Base-by-base conservation (phyloP, 1,140 invertebrate species). In the Pogonognathellus flavescens region DNA sequence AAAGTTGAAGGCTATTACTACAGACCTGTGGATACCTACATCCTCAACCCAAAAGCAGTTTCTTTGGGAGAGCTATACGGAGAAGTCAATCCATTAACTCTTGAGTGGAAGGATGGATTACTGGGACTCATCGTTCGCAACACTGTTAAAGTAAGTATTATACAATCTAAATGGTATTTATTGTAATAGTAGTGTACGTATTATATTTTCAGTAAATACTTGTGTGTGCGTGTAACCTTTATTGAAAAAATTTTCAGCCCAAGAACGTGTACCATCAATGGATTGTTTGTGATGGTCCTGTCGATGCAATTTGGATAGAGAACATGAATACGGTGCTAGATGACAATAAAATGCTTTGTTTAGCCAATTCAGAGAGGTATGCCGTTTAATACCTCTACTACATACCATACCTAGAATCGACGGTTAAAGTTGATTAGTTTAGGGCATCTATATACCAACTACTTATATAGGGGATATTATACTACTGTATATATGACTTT, bases 261-360 rank as follows among this genome's bases (percentile, higher is more conserved):
- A 90, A 89, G 1, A 91, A 93, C 72, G 93, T 93, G 86, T 93
- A 95, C 82, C 94, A 95, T 89, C 94, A 98, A 89, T 96, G 95
- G 95, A 92, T 96, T 60, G 93, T 96, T 76, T 96, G 94, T 90
- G 97, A 98, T 89, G 97, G 97, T 0, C 97, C 97, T 0, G 96
- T 98, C 0, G 97, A 98, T 91, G 96, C 96, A 9, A 94, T 97
- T 3, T 98, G 97, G 97, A 97, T 98, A 76, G 97, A 98, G 91
- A 98, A 97, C 90, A 94, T 98, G 93, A 98, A 98, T 90, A 97
- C 96, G 0, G 95, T 96, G 3, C 91, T 98, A 9, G 97, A 98
- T 89, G 97, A 98, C 90, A 98, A 98, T 90, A 98, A 98, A 91
- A 97, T 97, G 94, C 91, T 97, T 0, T 97, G 95, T 88, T 90